Evolutionary conservation across 2,797 vertebrate species (phyloP), one percentile per base, ranked within the genome.

Genomic region (Epinephelus awoara): DNA sequence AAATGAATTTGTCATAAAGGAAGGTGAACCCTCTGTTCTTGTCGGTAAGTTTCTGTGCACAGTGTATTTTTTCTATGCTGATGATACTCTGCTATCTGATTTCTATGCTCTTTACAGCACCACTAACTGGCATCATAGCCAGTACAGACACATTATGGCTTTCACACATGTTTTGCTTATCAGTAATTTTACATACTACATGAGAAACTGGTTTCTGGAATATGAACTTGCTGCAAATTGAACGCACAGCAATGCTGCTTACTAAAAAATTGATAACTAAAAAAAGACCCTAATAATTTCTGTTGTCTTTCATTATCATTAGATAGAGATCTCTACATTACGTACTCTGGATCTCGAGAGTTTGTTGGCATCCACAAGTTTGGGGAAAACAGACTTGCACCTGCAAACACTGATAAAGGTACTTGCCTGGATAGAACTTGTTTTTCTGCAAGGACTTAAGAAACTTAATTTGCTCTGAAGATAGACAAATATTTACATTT

Each of bases 331-430:
- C 84, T 96, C 19, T 95, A 88, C 27, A 25, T 91, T 0, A 89
- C 93, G 0, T 10, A 3, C 51, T 91, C 93, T 21, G 88, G 85
- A 27, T n/a, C 38, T 8, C 19, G 67, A 2, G 52, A 65, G 0
- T 0, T 13, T 6, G 61, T 77, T 17, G 88, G 93, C 8, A 87
- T 96, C 51, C 63, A 91, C 69, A 94, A 77, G 83, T 89, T 89
- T 83, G 90, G 92, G 3, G 18, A 0, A 2, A 0, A 50, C 2
- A 19, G 0, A 57, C 51, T 81, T 0, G 1, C 6, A 65, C 87
- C 94, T 19, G 5, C 3, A 3, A 15, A 2, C 12, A 61, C 63
- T 0, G 0, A 56, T 29, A 86, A 84, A 82, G 93, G 94, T 94
- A 89, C 57, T 17, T 81, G 10, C 13, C 44, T n/a, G 5, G 18